A percentile compares a stretch with the other conserved stretches of the same genome.
These are phyloP conservation scores for Rhamphomyia laevipes DNA, from an alignment of 2,888 invertebrate genomes.

Conservation along the genomic window DNA sequence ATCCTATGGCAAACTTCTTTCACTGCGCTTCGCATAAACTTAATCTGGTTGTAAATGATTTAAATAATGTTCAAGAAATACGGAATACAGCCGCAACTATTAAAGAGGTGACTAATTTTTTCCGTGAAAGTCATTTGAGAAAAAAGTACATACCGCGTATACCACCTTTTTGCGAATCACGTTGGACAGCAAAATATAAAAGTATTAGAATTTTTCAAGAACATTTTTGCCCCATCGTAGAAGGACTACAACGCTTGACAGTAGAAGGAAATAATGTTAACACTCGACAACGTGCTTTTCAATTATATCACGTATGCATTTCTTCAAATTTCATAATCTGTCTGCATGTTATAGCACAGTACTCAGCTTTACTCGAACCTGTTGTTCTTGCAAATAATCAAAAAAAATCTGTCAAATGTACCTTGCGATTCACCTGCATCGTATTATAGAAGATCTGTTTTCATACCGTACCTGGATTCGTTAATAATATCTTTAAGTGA, in stretches of 20 bases:
- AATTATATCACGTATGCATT: constrained; percentile 2
- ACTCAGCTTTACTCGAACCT: constrained; percentile 5
- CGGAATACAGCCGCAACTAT: constrained; percentile 18
- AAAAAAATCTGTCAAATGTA: neutral
- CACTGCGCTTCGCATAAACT: constrained; percentile 22
- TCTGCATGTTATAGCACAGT: constrained; percentile 6
- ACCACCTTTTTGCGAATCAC: constrained; percentile 13
- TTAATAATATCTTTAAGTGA: neutral
- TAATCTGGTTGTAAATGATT: constrained; percentile 20
- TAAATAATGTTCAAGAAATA: constrained; percentile 17
- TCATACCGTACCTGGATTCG: neutral
- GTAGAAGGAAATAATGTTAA: no score
- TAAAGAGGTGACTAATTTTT: constrained; percentile 19
- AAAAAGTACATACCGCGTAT: constrained; percentile 14
- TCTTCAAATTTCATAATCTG: constrained; percentile 2
- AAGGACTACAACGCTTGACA: constrained; percentile 1
- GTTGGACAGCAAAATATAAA: constrained; percentile 15
- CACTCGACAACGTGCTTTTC: constrained; percentile 4
- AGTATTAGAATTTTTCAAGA: constrained; percentile 8
- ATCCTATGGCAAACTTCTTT: constrained; percentile 19
- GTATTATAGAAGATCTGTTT: neutral
- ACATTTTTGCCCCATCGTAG: constrained; percentile 1
- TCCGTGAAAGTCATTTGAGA: constrained; percentile 9
- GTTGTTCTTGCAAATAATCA: neutral
- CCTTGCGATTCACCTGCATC: neutral